These are phyloP conservation scores for Hemibagrus wyckioides DNA, from an alignment of 2,113 vertebrate species.

Conservation along the genomic window DNA sequence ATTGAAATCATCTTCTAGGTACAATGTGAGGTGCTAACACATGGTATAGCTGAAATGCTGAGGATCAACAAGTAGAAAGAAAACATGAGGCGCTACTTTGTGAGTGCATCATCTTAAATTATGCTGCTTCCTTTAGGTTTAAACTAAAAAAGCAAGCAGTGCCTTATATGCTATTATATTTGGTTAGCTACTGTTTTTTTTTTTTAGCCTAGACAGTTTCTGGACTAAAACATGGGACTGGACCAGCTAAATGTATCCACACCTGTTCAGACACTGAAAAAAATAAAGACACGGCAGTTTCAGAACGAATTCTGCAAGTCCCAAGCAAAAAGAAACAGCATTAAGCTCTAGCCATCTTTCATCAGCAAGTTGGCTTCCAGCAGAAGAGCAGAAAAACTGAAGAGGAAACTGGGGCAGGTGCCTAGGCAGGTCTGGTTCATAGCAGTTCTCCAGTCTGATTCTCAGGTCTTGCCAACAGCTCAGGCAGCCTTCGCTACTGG, in stretches of 20 bases:
- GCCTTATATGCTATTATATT: background rate
- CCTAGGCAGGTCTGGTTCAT: conserved; percentile 37
- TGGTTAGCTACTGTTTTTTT: background rate
- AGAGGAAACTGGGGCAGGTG: conserved; percentile 35
- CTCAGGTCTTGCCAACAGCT: conserved; percentile 45
- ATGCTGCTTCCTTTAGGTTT: background rate
- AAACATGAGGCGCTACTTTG: background rate
- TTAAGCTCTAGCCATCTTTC: conserved; percentile 40
- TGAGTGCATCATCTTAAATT: background rate
- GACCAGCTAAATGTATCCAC: background rate
- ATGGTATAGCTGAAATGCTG: background rate
- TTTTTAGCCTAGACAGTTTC: background rate
- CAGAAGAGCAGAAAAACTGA: conserved; percentile 6
- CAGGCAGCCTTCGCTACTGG: conserved; percentile 44
- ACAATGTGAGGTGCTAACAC: background rate
- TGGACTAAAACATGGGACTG: background rate
- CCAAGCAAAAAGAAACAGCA: conserved; percentile 2
- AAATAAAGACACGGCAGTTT: background rate
- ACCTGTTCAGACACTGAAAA: conserved; percentile 5
- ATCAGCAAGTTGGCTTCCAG: conserved; percentile 22
- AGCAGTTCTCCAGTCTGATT: conserved; percentile 36
- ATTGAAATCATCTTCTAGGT: background rate
- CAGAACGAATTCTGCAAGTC: background rate
- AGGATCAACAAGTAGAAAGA: background rate
- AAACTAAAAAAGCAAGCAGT: background rate